Evolutionary conservation across 2,888 invertebrate species (phyloP).

Genomic region (Ommatoiulus sabulosus): DNA sequence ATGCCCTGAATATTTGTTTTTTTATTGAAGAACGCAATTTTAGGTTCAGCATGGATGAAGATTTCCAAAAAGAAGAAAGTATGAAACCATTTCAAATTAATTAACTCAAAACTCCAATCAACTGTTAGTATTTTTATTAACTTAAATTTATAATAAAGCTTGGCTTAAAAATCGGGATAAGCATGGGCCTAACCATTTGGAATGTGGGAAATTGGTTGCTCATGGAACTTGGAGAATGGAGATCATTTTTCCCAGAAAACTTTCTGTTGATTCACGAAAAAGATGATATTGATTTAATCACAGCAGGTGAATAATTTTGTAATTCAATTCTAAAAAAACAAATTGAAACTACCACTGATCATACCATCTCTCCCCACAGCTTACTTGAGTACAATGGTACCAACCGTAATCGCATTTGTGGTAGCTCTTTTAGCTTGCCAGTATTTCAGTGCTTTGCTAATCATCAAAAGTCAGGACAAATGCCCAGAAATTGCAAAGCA

Average conservation of each 20-base stretch:
- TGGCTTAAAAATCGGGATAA: neutral
- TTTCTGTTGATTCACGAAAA: constrained; percentile 54
- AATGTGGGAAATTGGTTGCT: constrained; percentile 67
- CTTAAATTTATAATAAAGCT: neutral
- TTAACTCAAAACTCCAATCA: too few relatives aligned
- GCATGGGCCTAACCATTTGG: constrained; percentile 56
- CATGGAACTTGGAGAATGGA: constrained; percentile 69
- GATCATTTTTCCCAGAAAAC: constrained; percentile 59
- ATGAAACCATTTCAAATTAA: neutral
- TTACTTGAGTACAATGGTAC: constrained; percentile 70
- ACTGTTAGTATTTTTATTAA: neutral
- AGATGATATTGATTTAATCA: constrained; percentile 51
- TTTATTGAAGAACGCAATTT: constrained; percentile 47
- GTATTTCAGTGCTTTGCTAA: constrained; percentile 69
- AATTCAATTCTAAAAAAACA: neutral
- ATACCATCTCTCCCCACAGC: constrained; percentile 66
- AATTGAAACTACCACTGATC: neutral
- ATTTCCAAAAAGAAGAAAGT: neutral
- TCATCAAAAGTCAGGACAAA: constrained; percentile 1
- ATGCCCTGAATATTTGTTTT: too few relatives aligned
- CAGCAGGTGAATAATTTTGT: constrained; percentile 51
- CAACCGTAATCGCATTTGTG: constrained; percentile 68
- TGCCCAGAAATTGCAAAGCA: neutral
- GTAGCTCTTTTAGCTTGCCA: constrained; percentile 71
- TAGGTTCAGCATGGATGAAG: neutral